These are phyloP conservation scores for Gastracanthus pulcherrimus DNA, from an alignment of 2,888 invertebrate genomes.

Conservation along the genomic window DNA sequence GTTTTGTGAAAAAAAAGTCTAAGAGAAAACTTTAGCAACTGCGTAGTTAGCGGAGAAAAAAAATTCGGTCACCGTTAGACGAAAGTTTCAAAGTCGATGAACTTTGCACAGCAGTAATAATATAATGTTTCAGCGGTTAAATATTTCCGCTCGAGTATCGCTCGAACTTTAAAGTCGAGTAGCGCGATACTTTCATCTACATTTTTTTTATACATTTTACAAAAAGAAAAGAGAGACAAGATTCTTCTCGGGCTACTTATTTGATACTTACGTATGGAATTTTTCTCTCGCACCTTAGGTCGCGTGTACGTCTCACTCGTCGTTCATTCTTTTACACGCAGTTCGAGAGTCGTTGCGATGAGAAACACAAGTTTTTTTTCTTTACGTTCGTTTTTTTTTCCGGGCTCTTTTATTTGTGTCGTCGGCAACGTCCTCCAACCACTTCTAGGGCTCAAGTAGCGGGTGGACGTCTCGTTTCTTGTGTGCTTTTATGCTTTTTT, in stretches of 20 bases:
- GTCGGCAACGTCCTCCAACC: slow-evolving; percentile 31
- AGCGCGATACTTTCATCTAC: not conserved
- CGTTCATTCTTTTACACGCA: not conserved
- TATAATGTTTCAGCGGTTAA: slow-evolving; percentile 48
- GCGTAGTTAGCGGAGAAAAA: not conserved
- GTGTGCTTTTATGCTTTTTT: not conserved
- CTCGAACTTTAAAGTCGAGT: not conserved
- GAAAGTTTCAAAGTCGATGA: slow-evolving; percentile 23
- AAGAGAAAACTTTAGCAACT: not conserved
- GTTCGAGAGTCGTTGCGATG: not conserved
- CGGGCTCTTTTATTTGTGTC: no score
- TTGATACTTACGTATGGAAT: slow-evolving; percentile 44
- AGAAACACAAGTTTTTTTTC: not conserved
- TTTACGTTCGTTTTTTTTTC: slow-evolving; percentile 13
- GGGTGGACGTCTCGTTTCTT: slow-evolving; percentile 43
- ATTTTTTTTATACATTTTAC: slow-evolving; percentile 20
- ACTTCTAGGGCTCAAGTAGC: slow-evolving; percentile 56
- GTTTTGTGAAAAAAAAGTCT: not conserved
- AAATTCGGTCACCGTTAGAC: not conserved
- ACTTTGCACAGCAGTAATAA: slow-evolving; percentile 52
- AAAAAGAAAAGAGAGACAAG: slow-evolving; percentile 36
- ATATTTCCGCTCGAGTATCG: not conserved
- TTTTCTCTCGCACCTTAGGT: slow-evolving; percentile 25
- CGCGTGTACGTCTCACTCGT: slow-evolving; percentile 17
- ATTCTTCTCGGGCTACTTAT: slow-evolving; percentile 9